These are phyloP conservation scores for Gasterosteus nipponicus DNA, from an alignment of 2,113 vertebrate genomes.

Conservation along the genomic window DNA sequence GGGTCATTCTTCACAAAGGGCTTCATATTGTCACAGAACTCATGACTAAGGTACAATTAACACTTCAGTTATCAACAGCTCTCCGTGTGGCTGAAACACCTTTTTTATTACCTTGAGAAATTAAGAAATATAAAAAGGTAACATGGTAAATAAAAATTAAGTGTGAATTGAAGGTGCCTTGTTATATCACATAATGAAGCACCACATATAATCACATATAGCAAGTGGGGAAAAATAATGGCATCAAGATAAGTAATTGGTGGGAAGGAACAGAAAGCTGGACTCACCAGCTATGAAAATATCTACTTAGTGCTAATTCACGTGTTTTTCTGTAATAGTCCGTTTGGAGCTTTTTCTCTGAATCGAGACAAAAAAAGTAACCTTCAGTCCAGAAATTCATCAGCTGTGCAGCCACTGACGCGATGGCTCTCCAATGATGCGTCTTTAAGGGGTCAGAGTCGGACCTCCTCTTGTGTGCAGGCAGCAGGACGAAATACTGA, in stretches of 20 bases:
- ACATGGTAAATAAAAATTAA: neutral
- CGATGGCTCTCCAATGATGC: neutral
- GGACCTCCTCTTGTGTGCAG: neutral
- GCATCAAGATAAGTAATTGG: neutral
- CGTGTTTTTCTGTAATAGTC: neutral
- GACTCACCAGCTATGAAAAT: neutral
- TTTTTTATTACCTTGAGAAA: neutral
- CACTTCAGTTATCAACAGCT: too few species aligned
- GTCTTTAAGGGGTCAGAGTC: constrained; percentile 12
- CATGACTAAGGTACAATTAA: constrained; percentile 87
- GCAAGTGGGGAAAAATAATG: neutral
- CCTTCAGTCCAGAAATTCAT: neutral
- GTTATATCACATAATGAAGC: neutral
- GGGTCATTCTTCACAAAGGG: constrained; percentile 90
- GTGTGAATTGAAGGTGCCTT: neutral
- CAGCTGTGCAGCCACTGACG: neutral
- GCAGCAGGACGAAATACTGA: neutral
- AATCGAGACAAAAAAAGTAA: neutral
- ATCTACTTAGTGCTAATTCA: neutral
- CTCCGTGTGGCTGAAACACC: neutral
- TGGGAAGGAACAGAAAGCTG: neutral
- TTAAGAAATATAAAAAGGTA: neutral
- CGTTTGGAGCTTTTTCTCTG: neutral
- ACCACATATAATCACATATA: neutral
- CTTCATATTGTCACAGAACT: constrained; percentile 93